Base-by-base conservation (phyloP, 2,113 vertebrate genomes). In the Pollimyrus isidori region DNA sequence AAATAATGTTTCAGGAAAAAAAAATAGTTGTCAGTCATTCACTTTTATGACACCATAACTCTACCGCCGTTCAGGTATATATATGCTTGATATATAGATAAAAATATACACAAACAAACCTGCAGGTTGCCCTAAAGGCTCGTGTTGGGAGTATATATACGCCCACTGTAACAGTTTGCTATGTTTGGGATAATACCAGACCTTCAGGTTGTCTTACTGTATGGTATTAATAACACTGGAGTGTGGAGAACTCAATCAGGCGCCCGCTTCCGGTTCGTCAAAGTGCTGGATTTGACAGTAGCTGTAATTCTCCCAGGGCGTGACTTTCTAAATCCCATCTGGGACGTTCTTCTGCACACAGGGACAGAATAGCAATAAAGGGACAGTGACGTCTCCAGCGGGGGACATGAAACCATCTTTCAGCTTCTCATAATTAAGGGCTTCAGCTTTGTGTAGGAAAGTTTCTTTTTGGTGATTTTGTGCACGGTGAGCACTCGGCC, bases 261-360 rank as follows among this genome's bases (percentile, higher is more conserved):
- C 21, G 15, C 45, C n/a, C 2, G 83, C 21, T 85, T 48, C 4
- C 45, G 42, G 21, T 11, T 30, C 48, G 11, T 49, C 23, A 49
- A 26, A 85, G 48, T 48, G 45, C 21, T 26, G 83, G 13, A 85
- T 26, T 26, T 85, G 83, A 85, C 83, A 48, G 83, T 13, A 48
- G 45, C 83, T 13, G 1, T 85, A 49, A n/a, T 85, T 49, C 82
- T 84, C 73, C 5, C 4, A 76, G 35, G 35, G 73, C 17, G 35
- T 76, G 42, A 76, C 73, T 76, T 76, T 39, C 73, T 76, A 76
- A 76, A 76, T 76, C 73, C 73, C 73, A 76, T 42, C 73, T 76
- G 73, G 73, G 73, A 76, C 13, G 4, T 76, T 76, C 35, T 39
- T 30, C 69, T 5, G 69, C 35, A 76, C 69, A 39, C 69, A 17